Conservation (phyloP, 2,888 invertebrate genomes). For the Trissolcus japonicus region DNA sequence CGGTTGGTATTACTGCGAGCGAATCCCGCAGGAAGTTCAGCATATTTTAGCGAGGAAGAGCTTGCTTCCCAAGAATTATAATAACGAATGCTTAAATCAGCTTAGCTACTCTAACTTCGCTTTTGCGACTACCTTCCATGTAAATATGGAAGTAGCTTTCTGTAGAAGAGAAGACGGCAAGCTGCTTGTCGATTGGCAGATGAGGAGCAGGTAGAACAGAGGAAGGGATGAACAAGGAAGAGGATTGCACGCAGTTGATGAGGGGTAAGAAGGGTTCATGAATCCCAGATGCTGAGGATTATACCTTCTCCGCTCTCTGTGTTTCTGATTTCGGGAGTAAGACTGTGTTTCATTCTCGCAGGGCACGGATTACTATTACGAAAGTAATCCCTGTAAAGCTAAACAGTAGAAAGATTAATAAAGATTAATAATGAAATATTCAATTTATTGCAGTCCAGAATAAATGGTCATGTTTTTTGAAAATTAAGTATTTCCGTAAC, state of each 20-base stretch:
- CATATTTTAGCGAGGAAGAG: slow-evolving; percentile 62
- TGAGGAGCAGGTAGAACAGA: slow-evolving; percentile 43
- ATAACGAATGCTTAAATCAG: slow-evolving; percentile 76
- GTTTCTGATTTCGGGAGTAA: slow-evolving; percentile 69
- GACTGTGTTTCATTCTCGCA: slow-evolving; percentile 49
- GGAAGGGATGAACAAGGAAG: slow-evolving; percentile 52
- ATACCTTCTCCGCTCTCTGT: slow-evolving; percentile 65
- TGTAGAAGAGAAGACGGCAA: slow-evolving; percentile 57
- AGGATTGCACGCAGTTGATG: slow-evolving; percentile 54
- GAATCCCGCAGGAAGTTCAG: slow-evolving; percentile 62
- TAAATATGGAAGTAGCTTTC: slow-evolving; percentile 74
- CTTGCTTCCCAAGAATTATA: slow-evolving; percentile 73
- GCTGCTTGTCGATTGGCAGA: slow-evolving; percentile 57
- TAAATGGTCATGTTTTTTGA: slow-evolving; percentile 5
- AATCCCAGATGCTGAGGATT: slow-evolving; percentile 74
- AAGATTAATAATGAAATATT: slow-evolving; percentile 64
- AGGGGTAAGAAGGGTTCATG: slow-evolving; percentile 68
- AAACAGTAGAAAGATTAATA: slow-evolving; percentile 62
- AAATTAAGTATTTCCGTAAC: too few species aligned
- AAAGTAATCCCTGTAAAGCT: slow-evolving; percentile 62
- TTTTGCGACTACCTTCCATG: slow-evolving; percentile 71
- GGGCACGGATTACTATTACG: slow-evolving; percentile 66
- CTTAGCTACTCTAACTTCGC: slow-evolving; percentile 73
- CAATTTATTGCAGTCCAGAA: slow-evolving; percentile 51
- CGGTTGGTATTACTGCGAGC: slow-evolving; percentile 39